Conservation (phyloP, 2,888 invertebrate genomes). For the Lymantria monacha region DNA sequence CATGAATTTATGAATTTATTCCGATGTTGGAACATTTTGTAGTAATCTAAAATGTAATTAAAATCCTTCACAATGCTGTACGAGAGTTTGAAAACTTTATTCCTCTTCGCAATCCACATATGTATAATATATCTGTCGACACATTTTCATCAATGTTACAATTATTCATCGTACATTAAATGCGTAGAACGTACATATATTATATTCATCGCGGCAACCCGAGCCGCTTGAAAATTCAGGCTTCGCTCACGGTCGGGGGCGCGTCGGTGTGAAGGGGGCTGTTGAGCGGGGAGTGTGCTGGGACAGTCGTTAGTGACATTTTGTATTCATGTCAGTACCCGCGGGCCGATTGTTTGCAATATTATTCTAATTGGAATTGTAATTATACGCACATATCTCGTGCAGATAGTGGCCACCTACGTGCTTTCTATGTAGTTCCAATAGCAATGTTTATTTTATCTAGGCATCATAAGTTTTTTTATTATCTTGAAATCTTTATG, state of each 20-base stretch:
- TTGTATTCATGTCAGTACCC: constrained; percentile 80
- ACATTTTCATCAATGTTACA: constrained; percentile 38
- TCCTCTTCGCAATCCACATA: constrained; percentile 6
- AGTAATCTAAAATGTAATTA: too few relatives aligned
- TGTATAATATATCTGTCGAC: constrained; percentile 10
- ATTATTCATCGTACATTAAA: constrained; percentile 41
- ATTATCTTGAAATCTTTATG: background rate
- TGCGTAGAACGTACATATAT: constrained; percentile 31
- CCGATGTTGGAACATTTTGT: too few relatives aligned
- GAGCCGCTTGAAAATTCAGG: constrained; percentile 74
- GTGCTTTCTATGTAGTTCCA: constrained; percentile 42
- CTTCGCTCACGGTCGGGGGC: constrained; percentile 48
- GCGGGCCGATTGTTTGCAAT: constrained; percentile 80
- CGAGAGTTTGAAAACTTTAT: constrained; percentile 14
- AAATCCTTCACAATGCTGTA: too few relatives aligned
- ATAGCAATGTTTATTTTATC: constrained; percentile 2
- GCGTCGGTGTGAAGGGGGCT: constrained; percentile 13
- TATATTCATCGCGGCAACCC: constrained; percentile 43
- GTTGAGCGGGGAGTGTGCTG: constrained; percentile 24
- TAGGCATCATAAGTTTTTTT: too few relatives aligned
- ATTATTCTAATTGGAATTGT: constrained; percentile 82
- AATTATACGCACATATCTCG: constrained; percentile 72
- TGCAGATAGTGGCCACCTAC: constrained; percentile 43
- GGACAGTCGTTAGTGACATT: constrained; percentile 79
- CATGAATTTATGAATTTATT: too few relatives aligned